phyloP scores from a whole-genome alignment of 2,113 vertebrate genomes.

The Empidonax alnorum region DNA sequence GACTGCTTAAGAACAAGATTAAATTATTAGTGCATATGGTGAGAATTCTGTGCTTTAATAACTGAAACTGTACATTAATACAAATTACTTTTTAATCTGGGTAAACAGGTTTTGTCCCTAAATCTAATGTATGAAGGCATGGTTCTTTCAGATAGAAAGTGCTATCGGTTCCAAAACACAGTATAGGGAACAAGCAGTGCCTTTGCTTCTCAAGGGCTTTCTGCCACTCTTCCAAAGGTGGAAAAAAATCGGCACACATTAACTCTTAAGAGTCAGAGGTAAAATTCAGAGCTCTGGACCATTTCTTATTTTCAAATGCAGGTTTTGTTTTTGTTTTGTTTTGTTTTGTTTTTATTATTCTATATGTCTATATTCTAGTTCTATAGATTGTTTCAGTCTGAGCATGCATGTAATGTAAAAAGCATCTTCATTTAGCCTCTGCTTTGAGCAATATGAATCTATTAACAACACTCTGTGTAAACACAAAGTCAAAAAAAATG shows the following conservation, averaged over 20 bases:
- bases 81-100: slow-evolving; percentile 16
- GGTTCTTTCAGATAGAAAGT: not conserved
- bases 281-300: not conserved
- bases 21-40: slow-evolving; percentile 57
- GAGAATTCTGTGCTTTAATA: slow-evolving; percentile 27
- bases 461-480: not conserved
- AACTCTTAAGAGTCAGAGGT: not conserved
- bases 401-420: not conserved
- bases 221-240: not conserved
- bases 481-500: not conserved
- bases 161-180: not conserved
- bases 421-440: not conserved
- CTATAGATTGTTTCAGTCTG: not conserved
- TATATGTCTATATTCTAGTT: not conserved
- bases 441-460: not conserved
- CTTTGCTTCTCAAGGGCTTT: not conserved
- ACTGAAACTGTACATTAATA: not conserved
- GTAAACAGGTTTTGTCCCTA: slow-evolving; percentile 6
- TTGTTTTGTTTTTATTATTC: not conserved
- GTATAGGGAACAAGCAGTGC: not conserved
- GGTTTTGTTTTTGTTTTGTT: too few species aligned
- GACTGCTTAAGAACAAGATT: slow-evolving; percentile 65
- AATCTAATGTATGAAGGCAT: not conserved
- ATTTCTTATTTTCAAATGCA: not conserved
- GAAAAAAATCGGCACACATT: not conserved